Conservation (phyloP, 2,888 invertebrate genomes). For the Drosophila paracracens region DNA sequence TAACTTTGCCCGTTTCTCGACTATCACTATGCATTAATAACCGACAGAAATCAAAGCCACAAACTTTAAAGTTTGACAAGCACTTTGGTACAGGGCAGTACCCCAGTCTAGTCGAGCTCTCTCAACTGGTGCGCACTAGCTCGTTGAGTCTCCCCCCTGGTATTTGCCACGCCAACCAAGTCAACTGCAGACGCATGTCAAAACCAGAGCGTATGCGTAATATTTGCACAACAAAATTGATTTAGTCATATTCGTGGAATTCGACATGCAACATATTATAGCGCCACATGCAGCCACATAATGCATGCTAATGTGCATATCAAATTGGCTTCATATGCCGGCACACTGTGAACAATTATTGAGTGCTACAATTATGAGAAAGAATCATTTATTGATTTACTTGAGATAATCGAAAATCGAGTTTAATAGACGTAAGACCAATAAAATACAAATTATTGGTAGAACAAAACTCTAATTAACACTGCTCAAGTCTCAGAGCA, state of each 20-base stretch:
- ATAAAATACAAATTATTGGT: too few species aligned
- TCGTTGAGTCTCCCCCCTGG: too few species aligned
- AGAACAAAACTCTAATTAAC: background rate
- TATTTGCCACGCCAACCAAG: conserved; percentile 7
- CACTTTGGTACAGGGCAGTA: background rate
- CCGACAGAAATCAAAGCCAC: background rate
- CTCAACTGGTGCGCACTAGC: background rate
- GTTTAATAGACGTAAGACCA: background rate
- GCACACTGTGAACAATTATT: conserved; percentile 1
- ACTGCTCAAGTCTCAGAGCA: background rate
- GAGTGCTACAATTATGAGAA: background rate
- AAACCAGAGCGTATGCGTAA: conserved; percentile 50
- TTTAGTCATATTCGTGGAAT: conserved; percentile 19
- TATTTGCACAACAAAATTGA: conserved; percentile 23
- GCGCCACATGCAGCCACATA: conserved; percentile 48
- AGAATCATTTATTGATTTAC: background rate
- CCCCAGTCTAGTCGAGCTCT: background rate
- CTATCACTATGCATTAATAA: background rate
- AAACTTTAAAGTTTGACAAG: background rate
- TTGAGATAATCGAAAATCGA: background rate
- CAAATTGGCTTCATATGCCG: conserved; percentile 44
- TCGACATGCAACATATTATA: conserved; percentile 41
- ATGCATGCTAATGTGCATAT: conserved; percentile 60
- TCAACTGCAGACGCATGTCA: background rate
- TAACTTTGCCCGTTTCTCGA: background rate